phyloP scores from a whole-genome alignment of 2,888 invertebrate genomes.

The Megastigmus dorsalis region DNA sequence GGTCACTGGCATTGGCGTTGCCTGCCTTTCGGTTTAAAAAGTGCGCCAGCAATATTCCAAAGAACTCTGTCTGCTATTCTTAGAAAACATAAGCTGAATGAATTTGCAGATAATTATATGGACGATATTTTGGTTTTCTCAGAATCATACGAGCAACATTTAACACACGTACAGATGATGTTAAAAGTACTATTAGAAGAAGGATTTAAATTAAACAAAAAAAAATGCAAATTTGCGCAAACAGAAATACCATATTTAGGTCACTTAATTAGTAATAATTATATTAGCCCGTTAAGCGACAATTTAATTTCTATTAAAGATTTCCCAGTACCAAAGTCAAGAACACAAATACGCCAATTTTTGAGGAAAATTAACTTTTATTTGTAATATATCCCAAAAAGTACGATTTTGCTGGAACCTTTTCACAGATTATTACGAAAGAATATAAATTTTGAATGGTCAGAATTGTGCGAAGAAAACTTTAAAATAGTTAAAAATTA shows the following conservation, averaged over 20 bases:
- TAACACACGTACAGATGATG: conserved; percentile 39
- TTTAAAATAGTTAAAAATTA: conserved; percentile 54
- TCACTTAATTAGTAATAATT: conserved; percentile 47
- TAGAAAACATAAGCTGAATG: conserved; percentile 53
- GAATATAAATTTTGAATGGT: too few species aligned
- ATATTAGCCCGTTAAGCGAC: conserved; percentile 51
- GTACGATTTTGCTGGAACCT: conserved; percentile 52
- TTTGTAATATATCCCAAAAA: conserved; percentile 53
- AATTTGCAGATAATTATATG: conserved; percentile 52
- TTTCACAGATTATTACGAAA: conserved; percentile 54
- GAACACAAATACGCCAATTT: conserved; percentile 53
- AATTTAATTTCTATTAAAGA: conserved; percentile 51
- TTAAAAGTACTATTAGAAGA: conserved; percentile 49
- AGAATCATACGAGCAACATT: conserved; percentile 50
- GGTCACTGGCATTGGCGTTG: conserved; percentile 53
- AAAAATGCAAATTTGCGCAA: conserved; percentile 54
- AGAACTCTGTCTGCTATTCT: conserved; percentile 55
- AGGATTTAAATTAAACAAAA: conserved; percentile 53
- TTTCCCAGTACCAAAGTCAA: conserved; percentile 43
- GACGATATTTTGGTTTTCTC: too few species aligned
- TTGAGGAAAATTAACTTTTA: conserved; percentile 59
- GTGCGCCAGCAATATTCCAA: conserved; percentile 59
- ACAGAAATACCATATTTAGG: conserved; percentile 55
- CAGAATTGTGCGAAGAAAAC: conserved; percentile 46
- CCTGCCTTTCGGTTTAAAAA: conserved; percentile 56